A percentile compares a stretch with the other conserved stretches of the same genome.
Evolutionary conservation across 2,888 invertebrate genomes (phyloP).

Genomic region (Idaea biselata): DNA sequence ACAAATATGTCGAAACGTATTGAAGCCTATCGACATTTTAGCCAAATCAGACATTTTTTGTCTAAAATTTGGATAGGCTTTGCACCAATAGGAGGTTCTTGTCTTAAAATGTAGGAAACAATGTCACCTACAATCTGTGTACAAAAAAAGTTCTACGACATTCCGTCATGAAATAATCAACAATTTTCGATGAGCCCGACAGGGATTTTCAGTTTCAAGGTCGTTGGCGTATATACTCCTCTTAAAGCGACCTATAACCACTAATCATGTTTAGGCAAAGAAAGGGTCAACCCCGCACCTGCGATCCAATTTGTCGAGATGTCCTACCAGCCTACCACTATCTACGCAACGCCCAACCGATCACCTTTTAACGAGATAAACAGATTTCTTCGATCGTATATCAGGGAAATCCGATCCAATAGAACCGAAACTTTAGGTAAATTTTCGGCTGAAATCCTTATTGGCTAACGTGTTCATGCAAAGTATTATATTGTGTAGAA

Average conservation of each 20-base stretch:
- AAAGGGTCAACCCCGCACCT: constrained; percentile 40
- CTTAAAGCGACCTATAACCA: constrained; percentile 18
- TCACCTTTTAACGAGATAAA: neutral
- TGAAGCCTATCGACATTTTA: too few relatives aligned
- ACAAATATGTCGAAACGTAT: too few relatives aligned
- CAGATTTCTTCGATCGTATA: neutral
- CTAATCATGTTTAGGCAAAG: constrained; percentile 37
- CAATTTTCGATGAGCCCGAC: too few relatives aligned
- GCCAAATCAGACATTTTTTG: too few relatives aligned
- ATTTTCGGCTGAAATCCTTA: neutral
- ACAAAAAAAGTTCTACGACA: too few relatives aligned
- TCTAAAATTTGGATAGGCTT: too few relatives aligned
- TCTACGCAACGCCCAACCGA: constrained; percentile 13
- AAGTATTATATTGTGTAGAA: neutral
- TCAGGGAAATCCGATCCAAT: neutral
- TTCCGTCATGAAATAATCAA: too few relatives aligned
- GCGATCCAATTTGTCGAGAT: constrained; percentile 40
- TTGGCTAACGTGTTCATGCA: neutral
- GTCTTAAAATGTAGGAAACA: too few relatives aligned
- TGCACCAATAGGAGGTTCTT: too few relatives aligned
- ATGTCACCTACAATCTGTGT: too few relatives aligned
- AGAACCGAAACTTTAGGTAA: neutral
- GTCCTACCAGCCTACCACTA: constrained; percentile 25
- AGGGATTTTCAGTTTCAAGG: too few relatives aligned
- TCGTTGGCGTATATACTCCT: too few relatives aligned